Evolutionary conservation across 1,140 invertebrate genomes (phyloP), one percentile per base, ranked within the genome.

Genomic region (Phocides pigmalion): DNA sequence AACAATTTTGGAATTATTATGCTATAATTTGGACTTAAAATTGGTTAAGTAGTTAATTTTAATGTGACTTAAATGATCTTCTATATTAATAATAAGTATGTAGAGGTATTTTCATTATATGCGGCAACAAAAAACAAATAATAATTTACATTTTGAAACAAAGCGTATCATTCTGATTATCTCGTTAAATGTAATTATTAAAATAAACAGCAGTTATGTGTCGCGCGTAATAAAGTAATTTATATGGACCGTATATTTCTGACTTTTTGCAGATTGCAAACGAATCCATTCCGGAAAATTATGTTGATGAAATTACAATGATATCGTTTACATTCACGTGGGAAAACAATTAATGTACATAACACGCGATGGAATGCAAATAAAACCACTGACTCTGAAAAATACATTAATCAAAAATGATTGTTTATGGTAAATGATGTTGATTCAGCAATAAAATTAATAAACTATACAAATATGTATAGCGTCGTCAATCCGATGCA

Each of bases 281-380:
- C 64, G 61, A 68, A 62, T 35, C 67, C 64, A 70, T 78, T 71
- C 53, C 56, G 68, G 54, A 68, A 67, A 70, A 73, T 69, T 72
- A 68, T 66, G 68, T 59, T 66, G 76, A 79, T 75, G 72, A 69
- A 75, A 73, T 64, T 71, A 67, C 68, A 39, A 25, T 64, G 76
- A 79, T 79, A 79, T 69, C 66, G 72, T 46, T 64, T 61, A 44
- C 46, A 66, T 53, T 66, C 74, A 68, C 67, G 67, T 65, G 68
- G 56, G 56, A 71, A 77, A 74, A 74, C 71, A 72, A 72, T 59
- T 59, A 47, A 59, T 59, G 42, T 59, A 59, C 42, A 47, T 47
- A 58, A 58, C 41, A 58, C 22, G 54, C 41, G 54, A 58, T 19
- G 41, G 16, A 56, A 58, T 25, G 16, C 54, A 58, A 58, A 58